Conservation (phyloP, 2,797 vertebrate genomes). For the Scarus forsteni region DNA sequence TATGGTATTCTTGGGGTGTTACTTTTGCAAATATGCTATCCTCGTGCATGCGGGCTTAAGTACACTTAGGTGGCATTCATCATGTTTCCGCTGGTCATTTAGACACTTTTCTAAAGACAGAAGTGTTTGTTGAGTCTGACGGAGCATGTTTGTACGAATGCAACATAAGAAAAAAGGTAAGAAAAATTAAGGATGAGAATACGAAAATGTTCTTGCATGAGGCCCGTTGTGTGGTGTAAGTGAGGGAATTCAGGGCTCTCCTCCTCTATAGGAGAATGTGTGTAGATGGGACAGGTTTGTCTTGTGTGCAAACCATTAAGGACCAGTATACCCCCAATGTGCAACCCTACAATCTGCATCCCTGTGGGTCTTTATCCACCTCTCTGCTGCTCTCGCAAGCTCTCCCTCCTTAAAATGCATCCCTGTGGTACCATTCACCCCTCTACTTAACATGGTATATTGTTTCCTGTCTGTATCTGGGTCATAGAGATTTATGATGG, state of each 20-base stretch:
- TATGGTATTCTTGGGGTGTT: too few species aligned
- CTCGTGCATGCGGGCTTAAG: too few species aligned
- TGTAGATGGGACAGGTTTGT: background rate
- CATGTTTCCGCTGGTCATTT: too few species aligned
- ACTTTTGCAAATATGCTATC: too few species aligned
- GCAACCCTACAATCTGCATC: background rate
- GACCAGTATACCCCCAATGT: background rate
- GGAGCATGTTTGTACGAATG: too few species aligned
- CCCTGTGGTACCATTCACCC: background rate
- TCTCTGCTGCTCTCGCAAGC: background rate
- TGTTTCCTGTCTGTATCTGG: slow-evolving; percentile 31
- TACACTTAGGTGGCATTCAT: too few species aligned
- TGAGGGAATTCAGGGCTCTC: background rate
- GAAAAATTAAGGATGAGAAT: too few species aligned
- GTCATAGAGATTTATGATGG: slow-evolving; percentile 57
- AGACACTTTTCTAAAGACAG: too few species aligned
- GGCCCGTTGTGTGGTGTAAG: too few species aligned
- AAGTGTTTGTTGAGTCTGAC: too few species aligned
- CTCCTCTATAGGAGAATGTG: background rate
- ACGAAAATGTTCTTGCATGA: too few species aligned
- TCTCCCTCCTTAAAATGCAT: background rate
- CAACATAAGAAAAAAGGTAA: too few species aligned
- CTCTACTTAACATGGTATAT: background rate
- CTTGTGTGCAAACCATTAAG: background rate
- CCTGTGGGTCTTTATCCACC: background rate